Base-by-base conservation (phyloP, 2,797 vertebrate genomes). In the Champsocephalus esox region DNA sequence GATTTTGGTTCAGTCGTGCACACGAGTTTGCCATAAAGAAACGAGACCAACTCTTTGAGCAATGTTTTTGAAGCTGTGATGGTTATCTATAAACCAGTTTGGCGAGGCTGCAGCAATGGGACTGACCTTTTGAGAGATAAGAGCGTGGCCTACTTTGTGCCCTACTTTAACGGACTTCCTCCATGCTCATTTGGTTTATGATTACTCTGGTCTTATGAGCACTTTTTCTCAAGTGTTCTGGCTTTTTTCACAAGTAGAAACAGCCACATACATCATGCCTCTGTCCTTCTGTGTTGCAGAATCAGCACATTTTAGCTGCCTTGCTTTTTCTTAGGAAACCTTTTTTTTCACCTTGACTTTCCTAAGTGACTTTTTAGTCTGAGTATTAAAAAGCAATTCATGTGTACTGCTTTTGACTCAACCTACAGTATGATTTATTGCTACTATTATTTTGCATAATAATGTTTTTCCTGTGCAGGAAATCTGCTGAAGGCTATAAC, bases 101-200 rank as follows among this genome's bases (percentile, higher is more conserved):
- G 79, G 88, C 89, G 78, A 81, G 58, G 70, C 83, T 75, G 87
- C 73, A 73, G 87, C 73, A 73, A 65, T 43, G 86, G 75, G 86
- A 88, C 85, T 56, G 80, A 92, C 86, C 90, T 90, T 90, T 81
- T 58, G 76, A 85, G 78, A 81, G 85, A 84, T 84, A 76, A 66
- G 79, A 89, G 71, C 63, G 67, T 64, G 87, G 77, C 92, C 91
- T 91, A 93, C 88, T 92, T 94, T 92, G 61, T 92, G 91, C 32
- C 88, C 91, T 86, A 92, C 84, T 92, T 93, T 86, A 43, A 38
- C 66, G 76, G 54, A 78, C 49, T 65, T 71, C 73, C 69, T 76
- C 73, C 77, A 79, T 62, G 60, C 62, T 85, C 64, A 69, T 73
- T 60, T 63, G 64, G 38, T 62, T 89, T 61, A 78, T 90, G 87